A percentile compares a stretch with the other conserved stretches of the same genome.
phyloP scores from a whole-genome alignment of 1,140 invertebrate species.

The Drosophila nebulosa region DNA sequence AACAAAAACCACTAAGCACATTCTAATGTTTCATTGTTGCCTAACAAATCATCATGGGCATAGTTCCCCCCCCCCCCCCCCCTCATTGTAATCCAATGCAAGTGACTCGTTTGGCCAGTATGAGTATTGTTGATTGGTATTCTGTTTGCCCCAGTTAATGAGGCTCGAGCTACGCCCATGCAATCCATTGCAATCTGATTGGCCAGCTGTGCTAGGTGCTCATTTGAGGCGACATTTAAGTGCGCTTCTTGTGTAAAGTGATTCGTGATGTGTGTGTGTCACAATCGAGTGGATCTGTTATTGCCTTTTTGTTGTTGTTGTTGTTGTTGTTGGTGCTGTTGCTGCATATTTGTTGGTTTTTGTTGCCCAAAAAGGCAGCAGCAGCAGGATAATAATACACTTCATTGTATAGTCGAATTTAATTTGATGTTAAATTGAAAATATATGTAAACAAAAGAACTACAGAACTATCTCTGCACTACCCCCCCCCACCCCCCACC shows the following conservation, averaged over 20 bases:
- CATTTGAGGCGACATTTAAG: conserved; percentile 51
- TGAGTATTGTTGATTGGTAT: too few species aligned
- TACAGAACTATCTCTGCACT: too few species aligned
- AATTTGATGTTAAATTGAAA: too few species aligned
- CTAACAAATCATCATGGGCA: too few species aligned
- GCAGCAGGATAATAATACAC: background rate
- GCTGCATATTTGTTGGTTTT: conserved; percentile 14
- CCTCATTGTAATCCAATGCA: too few species aligned
- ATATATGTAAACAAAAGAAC: too few species aligned
- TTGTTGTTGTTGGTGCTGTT: background rate
- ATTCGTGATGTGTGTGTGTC: conserved; percentile 61
- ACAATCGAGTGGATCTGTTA: conserved; percentile 33
- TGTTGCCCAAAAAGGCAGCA: conserved; percentile 15
- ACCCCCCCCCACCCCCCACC: too few species aligned
- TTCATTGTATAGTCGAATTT: too few species aligned
- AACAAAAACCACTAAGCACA: too few species aligned
- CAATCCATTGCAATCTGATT: background rate
- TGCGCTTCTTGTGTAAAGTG: conserved; percentile 57
- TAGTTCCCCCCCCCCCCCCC: too few species aligned
- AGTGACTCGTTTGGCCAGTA: too few species aligned
- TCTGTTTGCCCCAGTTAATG: background rate
- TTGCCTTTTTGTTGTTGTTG: conserved; percentile 23
- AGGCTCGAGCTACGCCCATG: background rate
- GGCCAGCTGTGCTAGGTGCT: conserved; percentile 20
- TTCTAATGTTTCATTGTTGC: too few species aligned